Percentiles rank a stretch among this genome's conserved stretches.
phyloP scores from a whole-genome alignment of 1,140 invertebrate genomes.

The Drosophila trapezifrons region DNA sequence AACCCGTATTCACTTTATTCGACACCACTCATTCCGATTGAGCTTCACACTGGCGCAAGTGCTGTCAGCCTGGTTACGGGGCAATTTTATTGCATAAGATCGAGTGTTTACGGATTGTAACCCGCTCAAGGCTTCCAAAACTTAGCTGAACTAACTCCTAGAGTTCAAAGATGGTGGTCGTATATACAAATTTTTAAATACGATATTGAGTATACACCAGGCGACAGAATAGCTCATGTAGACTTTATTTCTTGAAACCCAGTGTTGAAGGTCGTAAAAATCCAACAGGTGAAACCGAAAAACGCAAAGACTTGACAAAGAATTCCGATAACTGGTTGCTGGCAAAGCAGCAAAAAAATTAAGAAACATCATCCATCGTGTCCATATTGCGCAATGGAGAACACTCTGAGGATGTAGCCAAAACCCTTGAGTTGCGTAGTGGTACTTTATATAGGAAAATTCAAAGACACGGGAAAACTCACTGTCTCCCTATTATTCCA shows the following conservation, averaged over 20 bases:
- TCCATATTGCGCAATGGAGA: neutral
- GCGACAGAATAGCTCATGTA: no score
- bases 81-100: no score
- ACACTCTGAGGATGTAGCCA: no score
- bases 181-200: constrained; percentile 49
- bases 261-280: neutral
- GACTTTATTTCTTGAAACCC: no score
- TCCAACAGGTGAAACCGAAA: neutral
- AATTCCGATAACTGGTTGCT: neutral
- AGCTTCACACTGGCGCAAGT: no score
- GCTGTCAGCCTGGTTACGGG: no score
- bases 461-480: constrained; percentile 11
- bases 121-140: neutral
- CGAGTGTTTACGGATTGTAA: neutral
- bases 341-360: neutral
- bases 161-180: constrained; percentile 43
- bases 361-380: neutral
- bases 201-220: constrained; percentile 41
- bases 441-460: constrained; percentile 10
- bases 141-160: neutral
- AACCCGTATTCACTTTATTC: no score
- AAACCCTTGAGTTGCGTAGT: neutral
- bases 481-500: constrained; percentile 12
- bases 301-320: neutral
- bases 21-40: no score